Conservation (phyloP, 2,113 vertebrate genomes). For the Planiliza haematocheilus region DNA sequence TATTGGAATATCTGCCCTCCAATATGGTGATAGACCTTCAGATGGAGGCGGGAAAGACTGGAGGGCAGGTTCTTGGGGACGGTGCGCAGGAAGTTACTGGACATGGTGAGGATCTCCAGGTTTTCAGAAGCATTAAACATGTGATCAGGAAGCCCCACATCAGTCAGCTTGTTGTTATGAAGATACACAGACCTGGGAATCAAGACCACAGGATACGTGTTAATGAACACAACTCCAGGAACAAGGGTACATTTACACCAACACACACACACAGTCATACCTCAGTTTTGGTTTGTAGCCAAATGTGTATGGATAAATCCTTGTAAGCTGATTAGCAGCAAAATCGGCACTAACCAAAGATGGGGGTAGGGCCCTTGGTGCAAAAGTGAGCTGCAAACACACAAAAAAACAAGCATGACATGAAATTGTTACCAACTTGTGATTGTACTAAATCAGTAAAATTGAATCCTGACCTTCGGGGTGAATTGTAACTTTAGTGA, state of each 20-base stretch:
- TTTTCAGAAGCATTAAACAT: slow-evolving; percentile 93
- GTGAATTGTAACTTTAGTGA: no score
- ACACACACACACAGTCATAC: slow-evolving; percentile 79
- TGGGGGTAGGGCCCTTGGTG: slow-evolving; percentile 91
- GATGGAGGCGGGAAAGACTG: slow-evolving; percentile 91
- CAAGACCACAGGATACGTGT: background rate
- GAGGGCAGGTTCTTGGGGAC: slow-evolving; percentile 92
- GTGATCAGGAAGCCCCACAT: slow-evolving; percentile 90
- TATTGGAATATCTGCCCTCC: background rate
- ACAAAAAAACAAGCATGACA: slow-evolving; percentile 2
- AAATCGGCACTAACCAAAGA: slow-evolving; percentile 96
- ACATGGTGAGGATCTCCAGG: slow-evolving; percentile 96
- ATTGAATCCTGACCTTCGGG: no score
- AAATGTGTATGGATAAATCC: slow-evolving; percentile 95
- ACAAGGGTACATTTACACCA: background rate
- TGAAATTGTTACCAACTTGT: background rate
- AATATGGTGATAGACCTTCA: slow-evolving; percentile 85
- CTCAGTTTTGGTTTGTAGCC: slow-evolving; percentile 94
- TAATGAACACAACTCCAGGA: background rate
- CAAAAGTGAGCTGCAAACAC: slow-evolving; percentile 89
- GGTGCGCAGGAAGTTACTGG: slow-evolving; percentile 94
- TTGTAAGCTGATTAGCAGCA: slow-evolving; percentile 95
- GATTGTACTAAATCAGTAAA: background rate
- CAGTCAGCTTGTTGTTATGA: slow-evolving; percentile 97
- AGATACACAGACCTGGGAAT: slow-evolving; percentile 93